phyloP scores from a whole-genome alignment of 2,888 invertebrate genomes.

The Rugalucina vietnamica region DNA sequence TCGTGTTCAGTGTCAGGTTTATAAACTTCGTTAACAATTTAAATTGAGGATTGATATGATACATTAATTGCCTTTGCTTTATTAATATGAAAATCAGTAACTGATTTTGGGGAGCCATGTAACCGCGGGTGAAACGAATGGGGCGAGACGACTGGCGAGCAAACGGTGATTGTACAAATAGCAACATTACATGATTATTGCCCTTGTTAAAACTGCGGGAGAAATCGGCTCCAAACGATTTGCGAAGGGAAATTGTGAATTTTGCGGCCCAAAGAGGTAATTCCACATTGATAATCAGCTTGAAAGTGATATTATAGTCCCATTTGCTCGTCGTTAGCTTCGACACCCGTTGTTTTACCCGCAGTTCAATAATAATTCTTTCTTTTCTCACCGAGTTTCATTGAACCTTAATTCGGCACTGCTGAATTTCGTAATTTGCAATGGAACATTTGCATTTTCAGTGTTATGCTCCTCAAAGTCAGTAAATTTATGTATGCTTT shows the following conservation, averaged over 20 bases:
- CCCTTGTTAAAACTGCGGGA: neutral
- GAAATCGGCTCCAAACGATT: neutral
- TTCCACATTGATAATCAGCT: neutral
- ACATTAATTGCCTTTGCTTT: too few relatives aligned
- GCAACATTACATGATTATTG: neutral
- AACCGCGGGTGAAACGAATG: neutral
- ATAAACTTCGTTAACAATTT: neutral
- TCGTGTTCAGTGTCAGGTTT: neutral
- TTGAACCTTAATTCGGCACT: neutral
- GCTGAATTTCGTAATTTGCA: neutral
- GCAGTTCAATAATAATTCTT: neutral
- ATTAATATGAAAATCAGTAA: neutral
- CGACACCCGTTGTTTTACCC: neutral
- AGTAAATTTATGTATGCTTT: neutral
- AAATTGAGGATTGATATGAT: too few relatives aligned
- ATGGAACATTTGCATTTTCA: neutral
- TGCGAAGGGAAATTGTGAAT: neutral
- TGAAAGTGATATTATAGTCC: neutral
- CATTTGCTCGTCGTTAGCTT: neutral
- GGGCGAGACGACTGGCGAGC: neutral
- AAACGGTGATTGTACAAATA: neutral
- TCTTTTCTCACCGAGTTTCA: neutral
- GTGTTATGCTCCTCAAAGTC: neutral
- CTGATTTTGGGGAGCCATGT: conserved; percentile 1
- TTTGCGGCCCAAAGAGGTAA: neutral